phyloP scores from a whole-genome alignment of 2,888 invertebrate genomes.

The Lypha dubia region DNA sequence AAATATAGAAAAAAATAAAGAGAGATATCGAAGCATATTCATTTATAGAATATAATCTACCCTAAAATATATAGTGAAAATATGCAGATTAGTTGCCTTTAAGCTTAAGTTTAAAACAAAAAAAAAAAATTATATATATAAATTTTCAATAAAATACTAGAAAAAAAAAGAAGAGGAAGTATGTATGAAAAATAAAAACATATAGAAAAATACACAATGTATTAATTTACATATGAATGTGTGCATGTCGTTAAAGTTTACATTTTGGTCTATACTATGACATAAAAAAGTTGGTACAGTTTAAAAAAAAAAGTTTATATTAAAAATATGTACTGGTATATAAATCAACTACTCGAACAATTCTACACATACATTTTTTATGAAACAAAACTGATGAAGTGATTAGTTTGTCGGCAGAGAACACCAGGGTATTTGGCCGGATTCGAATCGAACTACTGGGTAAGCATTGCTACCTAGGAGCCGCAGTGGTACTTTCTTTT shows the following conservation, averaged over 20 bases:
- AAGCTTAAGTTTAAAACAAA: slow-evolving; percentile 66
- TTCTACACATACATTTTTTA: no score
- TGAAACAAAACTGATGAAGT: no score
- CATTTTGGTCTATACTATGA: slow-evolving; percentile 1
- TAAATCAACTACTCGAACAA: no score
- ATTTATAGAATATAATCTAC: slow-evolving; percentile 69
- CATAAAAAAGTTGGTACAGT: neutral
- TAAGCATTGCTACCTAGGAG: no score
- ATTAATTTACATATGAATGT: slow-evolving; percentile 38
- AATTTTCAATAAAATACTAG: slow-evolving; percentile 71
- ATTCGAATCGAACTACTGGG: no score
- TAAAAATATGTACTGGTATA: neutral
- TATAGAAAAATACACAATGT: slow-evolving; percentile 40
- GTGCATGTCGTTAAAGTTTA: slow-evolving; percentile 31
- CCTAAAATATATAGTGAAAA: slow-evolving; percentile 72
- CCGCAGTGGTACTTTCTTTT: no score
- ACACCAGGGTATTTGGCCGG: no score
- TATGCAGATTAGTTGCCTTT: slow-evolving; percentile 74
- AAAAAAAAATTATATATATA: slow-evolving; percentile 51
- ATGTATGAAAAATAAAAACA: slow-evolving; percentile 35
- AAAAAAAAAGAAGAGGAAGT: slow-evolving; percentile 26
- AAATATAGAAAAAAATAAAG: no score
- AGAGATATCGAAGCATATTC: slow-evolving; percentile 68
- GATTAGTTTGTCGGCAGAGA: no score
- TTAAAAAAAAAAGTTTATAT: no score